Base-by-base conservation (phyloP, 2,888 invertebrate species). In the Cataglyphis cursor region DNA sequence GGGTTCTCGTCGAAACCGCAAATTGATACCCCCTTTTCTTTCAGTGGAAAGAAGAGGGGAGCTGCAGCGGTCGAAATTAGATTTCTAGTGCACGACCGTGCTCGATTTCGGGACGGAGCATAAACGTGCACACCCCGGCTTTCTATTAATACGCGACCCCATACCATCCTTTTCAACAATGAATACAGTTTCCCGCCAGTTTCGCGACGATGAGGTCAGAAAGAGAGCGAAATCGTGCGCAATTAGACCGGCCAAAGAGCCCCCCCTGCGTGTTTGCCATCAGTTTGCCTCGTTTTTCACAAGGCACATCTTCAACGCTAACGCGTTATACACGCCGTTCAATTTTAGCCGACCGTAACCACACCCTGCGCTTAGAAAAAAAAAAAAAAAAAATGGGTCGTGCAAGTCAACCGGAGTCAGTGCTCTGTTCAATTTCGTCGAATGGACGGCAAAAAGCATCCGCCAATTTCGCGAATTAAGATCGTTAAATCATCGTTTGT, bases 51-150 rank as follows among this genome's bases (percentile, higher is more conserved):
- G 28, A 44, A 44, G 38, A 38, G 18, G 18, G 18, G 51, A 68
- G 38, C 24, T 28, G 28, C 57, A 38, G 44, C 70, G 54, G 81
- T 86, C 81, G 87, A 87, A 92, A 92, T 92, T 91, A 89, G 90
- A 92, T 91, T 92, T 91, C 90, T 92, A 87, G 92, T 86, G 68
- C 92, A 89, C 82, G 92, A 87, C 82, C 88, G 73, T 85, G 81
- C 82, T 90, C 84, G 88, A 89, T 92, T 92, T 91, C 83, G 86
- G 83, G 73, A 48, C 73, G 18, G 9, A n/a, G 12, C 38, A 68
- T 76, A 54, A 82, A 38, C 70, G 82, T 81, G 64, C 83, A 75
- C 84, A 81, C 85, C 86, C 86, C 80, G 84, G 57, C 70, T 78
- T 87, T 90, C 87, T 89, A 90, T 86, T 89, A 91, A 90, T 91